Percentiles rank a stretch among this genome's conserved stretches.
Evolutionary conservation across 1,140 invertebrate genomes (phyloP).

Genomic region (Drosophila santomea): DNA sequence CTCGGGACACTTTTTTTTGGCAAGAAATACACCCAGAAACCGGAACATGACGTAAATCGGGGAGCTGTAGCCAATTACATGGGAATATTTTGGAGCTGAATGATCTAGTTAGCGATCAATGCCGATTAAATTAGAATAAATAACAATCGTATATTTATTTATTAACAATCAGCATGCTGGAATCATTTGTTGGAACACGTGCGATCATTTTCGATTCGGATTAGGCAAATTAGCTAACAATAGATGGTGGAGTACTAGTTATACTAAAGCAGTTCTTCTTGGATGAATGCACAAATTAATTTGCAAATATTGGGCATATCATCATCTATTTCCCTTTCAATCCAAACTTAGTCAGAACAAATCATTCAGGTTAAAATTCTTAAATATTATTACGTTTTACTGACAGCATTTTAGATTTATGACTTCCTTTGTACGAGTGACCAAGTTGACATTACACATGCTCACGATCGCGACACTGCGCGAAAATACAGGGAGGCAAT

Average conservation of each 20-base stretch:
- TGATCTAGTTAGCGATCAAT: slow-evolving; percentile 11
- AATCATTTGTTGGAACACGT: slow-evolving; percentile 1
- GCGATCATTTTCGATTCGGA: background rate
- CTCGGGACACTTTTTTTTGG: slow-evolving; percentile 15
- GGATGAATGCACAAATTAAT: too few species aligned
- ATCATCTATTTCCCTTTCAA: too few species aligned
- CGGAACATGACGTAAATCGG: slow-evolving; percentile 10
- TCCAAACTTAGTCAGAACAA: too few species aligned
- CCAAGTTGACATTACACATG: background rate
- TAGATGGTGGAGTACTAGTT: background rate
- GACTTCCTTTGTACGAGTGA: background rate
- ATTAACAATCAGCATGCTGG: background rate
- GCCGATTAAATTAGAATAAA: background rate
- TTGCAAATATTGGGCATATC: too few species aligned
- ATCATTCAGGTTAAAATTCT: too few species aligned
- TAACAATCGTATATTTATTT: background rate
- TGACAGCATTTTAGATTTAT: background rate
- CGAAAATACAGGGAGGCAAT: slow-evolving; percentile 26
- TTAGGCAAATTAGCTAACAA: background rate
- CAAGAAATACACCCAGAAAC: slow-evolving; percentile 17
- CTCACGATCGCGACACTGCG: background rate
- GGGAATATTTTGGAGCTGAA: background rate
- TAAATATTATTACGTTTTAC: too few species aligned
- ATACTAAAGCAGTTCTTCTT: too few species aligned
- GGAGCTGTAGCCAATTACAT: slow-evolving; percentile 14